Conservation (phyloP, 2,797 vertebrate genomes). For the Phataginus tetradactyla region DNA sequence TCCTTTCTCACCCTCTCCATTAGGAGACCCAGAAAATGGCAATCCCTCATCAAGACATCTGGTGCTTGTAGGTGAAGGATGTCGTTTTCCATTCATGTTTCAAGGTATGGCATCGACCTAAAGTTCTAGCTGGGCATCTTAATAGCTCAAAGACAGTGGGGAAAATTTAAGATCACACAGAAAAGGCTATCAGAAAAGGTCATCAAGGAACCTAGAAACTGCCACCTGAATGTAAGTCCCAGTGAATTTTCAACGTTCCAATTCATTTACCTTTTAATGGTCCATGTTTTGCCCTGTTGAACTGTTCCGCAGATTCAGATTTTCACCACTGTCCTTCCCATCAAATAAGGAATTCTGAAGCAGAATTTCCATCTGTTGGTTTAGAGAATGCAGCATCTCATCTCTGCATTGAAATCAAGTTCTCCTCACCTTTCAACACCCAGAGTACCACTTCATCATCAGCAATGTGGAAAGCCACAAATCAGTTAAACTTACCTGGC, state of each 20-base stretch:
- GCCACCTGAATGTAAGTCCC: not conserved
- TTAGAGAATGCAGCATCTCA: slow-evolving; percentile 51
- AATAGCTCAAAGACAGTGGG: not conserved
- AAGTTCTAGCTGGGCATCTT: not conserved
- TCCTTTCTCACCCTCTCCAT: not conserved
- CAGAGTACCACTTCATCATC: slow-evolving; percentile 63
- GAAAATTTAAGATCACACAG: not conserved
- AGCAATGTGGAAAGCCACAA: slow-evolving; percentile 52
- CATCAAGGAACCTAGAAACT: not conserved
- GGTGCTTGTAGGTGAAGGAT: not conserved
- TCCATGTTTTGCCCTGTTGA: slow-evolving; percentile 51
- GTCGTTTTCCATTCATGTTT: not conserved
- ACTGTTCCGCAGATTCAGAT: slow-evolving; percentile 30
- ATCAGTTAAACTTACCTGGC: slow-evolving; percentile 69
- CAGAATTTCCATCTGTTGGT: slow-evolving; percentile 52
- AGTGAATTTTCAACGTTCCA: not conserved
- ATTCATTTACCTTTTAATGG: slow-evolving; percentile 57
- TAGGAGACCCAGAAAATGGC: not conserved
- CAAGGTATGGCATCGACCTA: not conserved
- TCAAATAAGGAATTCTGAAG: slow-evolving; percentile 65
- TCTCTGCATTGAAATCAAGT: slow-evolving; percentile 60
- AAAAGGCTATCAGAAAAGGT: not conserved
- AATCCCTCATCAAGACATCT: not conserved
- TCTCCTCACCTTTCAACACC: slow-evolving; percentile 64
- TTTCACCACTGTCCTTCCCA: slow-evolving; percentile 41